phyloP scores from a whole-genome alignment of 2,888 invertebrate genomes.

The Drosophila colorata region DNA sequence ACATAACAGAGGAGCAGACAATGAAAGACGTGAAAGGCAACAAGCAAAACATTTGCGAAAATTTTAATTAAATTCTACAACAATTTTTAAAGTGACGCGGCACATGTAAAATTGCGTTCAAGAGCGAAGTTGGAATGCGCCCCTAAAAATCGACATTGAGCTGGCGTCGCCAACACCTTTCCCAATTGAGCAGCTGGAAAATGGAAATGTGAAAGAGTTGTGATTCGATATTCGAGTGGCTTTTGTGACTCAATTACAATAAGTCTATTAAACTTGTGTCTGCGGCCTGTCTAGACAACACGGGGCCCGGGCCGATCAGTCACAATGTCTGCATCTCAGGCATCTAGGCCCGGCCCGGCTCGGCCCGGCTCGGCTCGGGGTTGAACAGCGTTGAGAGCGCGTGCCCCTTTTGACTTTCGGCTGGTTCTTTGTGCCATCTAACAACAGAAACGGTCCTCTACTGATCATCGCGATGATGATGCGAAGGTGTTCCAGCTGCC shows the following conservation, averaged over 20 bases:
- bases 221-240: constrained; percentile 70
- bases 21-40: constrained; percentile 23
- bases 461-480: constrained; percentile 41
- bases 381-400: constrained; percentile 62
- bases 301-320: constrained; percentile 40
- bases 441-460: constrained; percentile 50
- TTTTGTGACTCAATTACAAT: constrained; percentile 82
- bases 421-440: constrained; percentile 70
- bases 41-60: constrained; percentile 58
- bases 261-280: constrained; percentile 80
- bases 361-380: constrained; percentile 15
- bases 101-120: constrained; percentile 63
- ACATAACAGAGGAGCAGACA: constrained; percentile 12
- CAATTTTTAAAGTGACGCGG: constrained; percentile 35
- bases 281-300: constrained; percentile 70
- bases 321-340: constrained; percentile 45
- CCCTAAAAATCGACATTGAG: constrained; percentile 20
- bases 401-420: constrained; percentile 80
- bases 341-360: constrained; percentile 16
- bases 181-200: constrained; percentile 50
- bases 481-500: constrained; percentile 80
- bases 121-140: constrained; percentile 16
- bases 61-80: constrained; percentile 64
- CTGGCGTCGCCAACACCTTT: constrained; percentile 43
- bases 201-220: constrained; percentile 49